Conservation (phyloP, 2,888 invertebrate species). For the Aporophyla nigra region DNA sequence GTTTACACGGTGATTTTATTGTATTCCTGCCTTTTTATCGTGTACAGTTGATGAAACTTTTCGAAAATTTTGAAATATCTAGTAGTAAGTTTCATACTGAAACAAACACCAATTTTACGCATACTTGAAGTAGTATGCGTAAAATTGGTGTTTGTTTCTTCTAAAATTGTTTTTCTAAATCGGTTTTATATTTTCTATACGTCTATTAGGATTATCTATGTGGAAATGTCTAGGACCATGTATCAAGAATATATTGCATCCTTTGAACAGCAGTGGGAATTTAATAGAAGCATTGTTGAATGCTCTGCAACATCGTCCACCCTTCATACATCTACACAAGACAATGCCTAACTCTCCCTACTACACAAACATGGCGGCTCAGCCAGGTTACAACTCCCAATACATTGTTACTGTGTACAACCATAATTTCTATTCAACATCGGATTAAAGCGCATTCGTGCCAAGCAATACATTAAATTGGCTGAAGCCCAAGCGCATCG, state of each 20-base stretch:
- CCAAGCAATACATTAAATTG: slow-evolving; percentile 89
- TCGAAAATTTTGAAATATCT: not conserved
- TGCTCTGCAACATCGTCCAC: not conserved
- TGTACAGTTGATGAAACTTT: slow-evolving; percentile 19
- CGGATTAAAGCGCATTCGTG: slow-evolving; percentile 80
- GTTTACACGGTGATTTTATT: slow-evolving; percentile 58
- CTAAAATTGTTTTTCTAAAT: too few relatives aligned
- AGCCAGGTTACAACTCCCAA: slow-evolving; percentile 50
- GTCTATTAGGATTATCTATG: too few relatives aligned
- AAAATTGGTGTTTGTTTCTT: too few relatives aligned
- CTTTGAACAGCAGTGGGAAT: not conserved
- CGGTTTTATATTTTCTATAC: too few relatives aligned
- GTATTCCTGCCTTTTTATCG: slow-evolving; percentile 41
- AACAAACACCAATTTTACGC: too few relatives aligned
- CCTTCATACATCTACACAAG: not conserved
- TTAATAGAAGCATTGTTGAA: too few relatives aligned
- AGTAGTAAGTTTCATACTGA: not conserved
- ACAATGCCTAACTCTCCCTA: slow-evolving; percentile 4
- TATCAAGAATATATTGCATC: too few relatives aligned
- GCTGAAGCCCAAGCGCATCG: slow-evolving; percentile 84
- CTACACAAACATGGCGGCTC: slow-evolving; percentile 10
- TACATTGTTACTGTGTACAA: slow-evolving; percentile 65
- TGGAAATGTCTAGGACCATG: too few relatives aligned
- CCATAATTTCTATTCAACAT: slow-evolving; percentile 84
- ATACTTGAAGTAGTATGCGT: too few relatives aligned